Evolutionary conservation across 2,888 invertebrate genomes (phyloP), one percentile per base, ranked within the genome.

Genomic region (Coelinius sp.): DNA sequence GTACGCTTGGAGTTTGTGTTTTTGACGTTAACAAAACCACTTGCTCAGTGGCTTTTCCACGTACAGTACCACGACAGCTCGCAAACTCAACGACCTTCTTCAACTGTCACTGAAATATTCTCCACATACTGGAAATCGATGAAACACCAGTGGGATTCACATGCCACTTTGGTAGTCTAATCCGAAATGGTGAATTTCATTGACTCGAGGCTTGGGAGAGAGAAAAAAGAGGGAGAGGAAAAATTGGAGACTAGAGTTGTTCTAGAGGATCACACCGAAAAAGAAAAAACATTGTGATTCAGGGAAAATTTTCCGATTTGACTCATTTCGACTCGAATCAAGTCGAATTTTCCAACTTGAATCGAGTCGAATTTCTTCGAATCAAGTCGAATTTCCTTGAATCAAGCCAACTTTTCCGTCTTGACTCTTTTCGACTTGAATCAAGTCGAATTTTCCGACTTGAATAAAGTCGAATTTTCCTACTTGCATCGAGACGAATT

Each of bases 111-210:
- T 25, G 41, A 64, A 20, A 70, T 64, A 65, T 70, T 56, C 46
- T 49, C 24, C 70, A 27, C 56, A 56, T 65, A 53, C 17, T 70
- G 25, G 25, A 56, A 70, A 70, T 70, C 70, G 70, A 70, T 70
- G 64, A 69, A 46, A 49, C 52, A 24, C 59, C 49, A 14, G 62
- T 10, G 59, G 35, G 8, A 31, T 31, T 63, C 69, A 59, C 71
- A 67, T 70, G 64, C 63, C 72, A 71, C 77, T 74, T 75, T 71
- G 70, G 66, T 63, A 75, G 75, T 75, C 74, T 77, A 74, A 77
- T 75, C 73, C 46, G n/a, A 41, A n/a, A 41, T n/a, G n/a, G 1
- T 41, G 41, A n/a, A 41, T 41, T 41, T 41, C 10, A 41, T 41
- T 41, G 41, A n/a, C 41, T 12, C 41, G 4, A n/a, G n/a, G n/a